These are phyloP conservation scores for Caenorhabditis macrosperma DNA, from an alignment of 2,888 invertebrate species.

Conservation along the genomic window DNA sequence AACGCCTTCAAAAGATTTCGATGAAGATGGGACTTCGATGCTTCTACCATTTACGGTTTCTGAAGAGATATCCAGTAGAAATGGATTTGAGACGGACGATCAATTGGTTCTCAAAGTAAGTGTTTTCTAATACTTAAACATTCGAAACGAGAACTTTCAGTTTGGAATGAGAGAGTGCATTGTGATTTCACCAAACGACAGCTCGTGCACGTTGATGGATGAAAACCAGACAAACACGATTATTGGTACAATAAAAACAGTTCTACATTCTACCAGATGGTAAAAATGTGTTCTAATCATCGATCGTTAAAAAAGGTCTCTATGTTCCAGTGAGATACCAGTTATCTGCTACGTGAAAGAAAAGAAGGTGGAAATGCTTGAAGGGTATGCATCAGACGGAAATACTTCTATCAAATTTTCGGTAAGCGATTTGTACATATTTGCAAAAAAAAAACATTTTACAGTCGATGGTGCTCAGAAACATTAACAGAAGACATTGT, in stretches of 20 bases:
- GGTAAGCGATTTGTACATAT: background rate
- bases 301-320: background rate
- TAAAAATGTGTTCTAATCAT: background rate
- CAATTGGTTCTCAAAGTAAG: conserved; percentile 19
- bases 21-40: conserved; percentile 4
- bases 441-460: background rate
- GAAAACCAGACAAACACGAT: conserved; percentile 40
- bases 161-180: conserved; percentile 51
- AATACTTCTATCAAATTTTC: conserved; percentile 10
- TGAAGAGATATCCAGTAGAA: conserved; percentile 32
- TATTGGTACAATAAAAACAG: conserved; percentile 31
- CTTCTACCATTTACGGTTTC: conserved; percentile 12
- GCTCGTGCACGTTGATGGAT: background rate
- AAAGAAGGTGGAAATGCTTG: conserved; percentile 4
- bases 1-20: background rate
- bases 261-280: conserved; percentile 36
- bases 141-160: conserved; percentile 1
- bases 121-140: background rate
- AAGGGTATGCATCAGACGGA: conserved; percentile 51
- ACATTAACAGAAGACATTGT: conserved; percentile 30
- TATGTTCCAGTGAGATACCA: conserved; percentile 40
- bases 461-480: conserved; percentile 25
- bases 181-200: conserved; percentile 18
- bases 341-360: conserved; percentile 41
- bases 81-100: conserved; percentile 19